Conservation (phyloP, 2,797 vertebrate species). For the Epinephelus coioides region DNA sequence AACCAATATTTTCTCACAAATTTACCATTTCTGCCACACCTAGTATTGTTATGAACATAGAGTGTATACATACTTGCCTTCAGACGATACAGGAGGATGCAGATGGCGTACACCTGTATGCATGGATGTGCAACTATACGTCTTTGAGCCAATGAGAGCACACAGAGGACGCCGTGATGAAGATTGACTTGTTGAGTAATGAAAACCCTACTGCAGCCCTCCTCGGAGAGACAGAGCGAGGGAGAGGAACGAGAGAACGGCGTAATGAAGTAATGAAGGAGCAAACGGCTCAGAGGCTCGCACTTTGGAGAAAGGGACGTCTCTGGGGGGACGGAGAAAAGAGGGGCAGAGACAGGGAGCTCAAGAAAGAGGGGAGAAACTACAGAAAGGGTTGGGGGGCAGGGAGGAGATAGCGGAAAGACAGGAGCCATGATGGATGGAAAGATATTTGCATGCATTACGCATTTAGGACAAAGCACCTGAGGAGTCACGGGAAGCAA, state of each 20-base stretch:
- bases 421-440: conserved; percentile 49
- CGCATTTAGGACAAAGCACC: conserved; percentile 39
- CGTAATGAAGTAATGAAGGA: conserved; percentile 78
- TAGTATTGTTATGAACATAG: neutral
- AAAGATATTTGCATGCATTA: conserved; percentile 55
- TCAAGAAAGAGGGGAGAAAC: conserved; percentile 27
- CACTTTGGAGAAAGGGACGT: conserved; percentile 52
- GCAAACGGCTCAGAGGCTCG: conserved; percentile 68
- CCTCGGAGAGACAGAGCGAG: conserved; percentile 67
- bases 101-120: conserved; percentile 41
- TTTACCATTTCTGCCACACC: neutral
- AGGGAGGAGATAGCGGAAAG: conserved; percentile 10
- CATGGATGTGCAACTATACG: conserved; percentile 25
- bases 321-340: conserved; percentile 52
- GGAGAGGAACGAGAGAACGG: conserved; percentile 60
- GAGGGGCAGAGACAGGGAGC: conserved; percentile 32
- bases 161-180: conserved; percentile 73
- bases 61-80: neutral
- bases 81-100: conserved; percentile 1
- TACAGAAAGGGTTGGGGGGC: neutral
- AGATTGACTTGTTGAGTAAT: conserved; percentile 83
- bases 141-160: conserved; percentile 57
- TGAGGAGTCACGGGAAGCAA: conserved; percentile 30
- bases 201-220: conserved; percentile 77
- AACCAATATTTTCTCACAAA: neutral